Conservation (phyloP, 2,113 vertebrate species). For the Mus spicilegus region DNA sequence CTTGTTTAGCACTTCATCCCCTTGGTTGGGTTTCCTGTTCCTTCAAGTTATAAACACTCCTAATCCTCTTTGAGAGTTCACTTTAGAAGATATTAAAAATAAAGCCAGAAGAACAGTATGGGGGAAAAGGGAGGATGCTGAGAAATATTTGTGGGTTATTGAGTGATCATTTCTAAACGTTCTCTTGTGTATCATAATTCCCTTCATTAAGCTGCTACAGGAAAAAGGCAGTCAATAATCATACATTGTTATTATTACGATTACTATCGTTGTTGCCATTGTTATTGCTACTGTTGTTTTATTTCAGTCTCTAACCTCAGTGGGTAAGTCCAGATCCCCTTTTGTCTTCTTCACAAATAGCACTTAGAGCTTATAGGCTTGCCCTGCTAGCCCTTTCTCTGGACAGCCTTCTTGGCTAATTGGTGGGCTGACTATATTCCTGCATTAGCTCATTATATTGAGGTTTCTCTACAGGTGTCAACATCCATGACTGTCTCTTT, state of each 20-base stretch:
- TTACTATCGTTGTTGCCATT: background rate
- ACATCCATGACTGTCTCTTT: background rate
- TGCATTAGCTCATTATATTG: background rate
- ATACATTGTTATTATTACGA: background rate
- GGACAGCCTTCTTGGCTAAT: background rate
- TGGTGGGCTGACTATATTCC: background rate
- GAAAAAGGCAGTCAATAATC: background rate
- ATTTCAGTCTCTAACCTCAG: background rate
- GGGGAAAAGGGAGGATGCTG: background rate
- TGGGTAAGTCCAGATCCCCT: background rate
- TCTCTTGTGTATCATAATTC: background rate
- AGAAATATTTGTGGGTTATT: background rate
- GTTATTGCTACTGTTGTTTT: background rate
- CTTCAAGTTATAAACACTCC: background rate
- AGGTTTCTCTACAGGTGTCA: background rate
- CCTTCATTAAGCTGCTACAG: background rate
- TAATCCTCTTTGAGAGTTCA: constrained; percentile 17
- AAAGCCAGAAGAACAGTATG: constrained; percentile 1
- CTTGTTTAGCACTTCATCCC: background rate
- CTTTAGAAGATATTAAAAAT: constrained; percentile 22
- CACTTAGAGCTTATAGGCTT: background rate
- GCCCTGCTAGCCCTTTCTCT: too few relatives aligned
- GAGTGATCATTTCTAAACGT: constrained; percentile 26
- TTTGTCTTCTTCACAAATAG: background rate
- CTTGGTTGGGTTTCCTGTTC: background rate